These are phyloP conservation scores for Leptarthrus brevirostris DNA, from an alignment of 2,888 invertebrate species.

Conservation along the genomic window DNA sequence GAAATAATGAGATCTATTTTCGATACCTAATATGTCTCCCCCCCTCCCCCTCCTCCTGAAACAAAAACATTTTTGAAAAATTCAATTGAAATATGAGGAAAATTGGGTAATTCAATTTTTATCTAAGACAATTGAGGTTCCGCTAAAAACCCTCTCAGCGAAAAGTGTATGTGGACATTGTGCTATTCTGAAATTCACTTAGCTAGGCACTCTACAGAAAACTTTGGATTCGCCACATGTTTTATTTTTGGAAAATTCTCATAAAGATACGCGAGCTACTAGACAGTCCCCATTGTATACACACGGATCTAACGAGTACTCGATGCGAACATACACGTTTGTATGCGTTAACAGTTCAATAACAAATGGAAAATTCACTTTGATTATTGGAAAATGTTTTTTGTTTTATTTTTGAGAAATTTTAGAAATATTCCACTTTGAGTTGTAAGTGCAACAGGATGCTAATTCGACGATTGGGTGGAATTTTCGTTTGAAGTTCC, in stretches of 20 bases:
- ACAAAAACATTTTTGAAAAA: too few relatives aligned
- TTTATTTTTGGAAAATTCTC: conserved; percentile 53
- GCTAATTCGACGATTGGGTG: too few relatives aligned
- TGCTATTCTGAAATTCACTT: too few relatives aligned
- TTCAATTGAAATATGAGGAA: too few relatives aligned
- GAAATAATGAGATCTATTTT: too few relatives aligned
- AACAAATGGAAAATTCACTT: conserved; percentile 28
- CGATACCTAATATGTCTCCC: too few relatives aligned
- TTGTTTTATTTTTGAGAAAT: background rate
- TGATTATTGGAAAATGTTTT: conserved; percentile 16
- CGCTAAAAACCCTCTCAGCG: too few relatives aligned
- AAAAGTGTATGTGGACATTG: too few relatives aligned
- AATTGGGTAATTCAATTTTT: too few relatives aligned
- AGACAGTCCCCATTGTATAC: background rate
- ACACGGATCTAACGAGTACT: background rate
- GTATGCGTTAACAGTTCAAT: conserved; percentile 38
- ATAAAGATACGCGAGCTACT: conserved; percentile 12
- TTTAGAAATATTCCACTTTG: background rate
- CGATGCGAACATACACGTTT: background rate
- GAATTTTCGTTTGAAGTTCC: too few relatives aligned
- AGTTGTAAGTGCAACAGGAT: conserved; percentile 7
- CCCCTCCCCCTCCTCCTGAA: too few relatives aligned
- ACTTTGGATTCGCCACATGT: conserved; percentile 47
- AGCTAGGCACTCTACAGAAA: background rate
- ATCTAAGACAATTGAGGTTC: too few relatives aligned